Percentiles rank a stretch among this genome's conserved stretches.
Evolutionary conservation across 2,113 vertebrate species (phyloP).

Genomic region (Cranoglanis bouderius): DNA sequence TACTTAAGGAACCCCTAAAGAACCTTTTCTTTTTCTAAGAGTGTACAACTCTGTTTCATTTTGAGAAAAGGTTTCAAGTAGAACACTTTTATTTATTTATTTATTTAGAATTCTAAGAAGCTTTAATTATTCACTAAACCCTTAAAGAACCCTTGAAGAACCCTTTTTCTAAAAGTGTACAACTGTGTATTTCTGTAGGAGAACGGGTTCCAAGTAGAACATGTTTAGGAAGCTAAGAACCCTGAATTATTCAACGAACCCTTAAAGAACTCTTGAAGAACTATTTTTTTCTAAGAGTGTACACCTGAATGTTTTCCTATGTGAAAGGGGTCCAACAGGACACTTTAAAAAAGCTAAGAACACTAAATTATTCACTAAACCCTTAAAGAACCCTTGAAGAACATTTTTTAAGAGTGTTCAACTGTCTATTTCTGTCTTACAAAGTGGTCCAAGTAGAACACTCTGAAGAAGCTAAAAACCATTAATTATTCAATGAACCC

Average conservation of each 20-base stretch:
- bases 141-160: not conserved
- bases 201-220: not conserved
- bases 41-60: too few species aligned
- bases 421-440: not conserved
- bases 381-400: not conserved
- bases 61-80: too few species aligned
- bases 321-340: not conserved
- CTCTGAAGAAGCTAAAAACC: not conserved
- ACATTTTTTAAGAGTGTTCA: not conserved
- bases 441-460: not conserved
- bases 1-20: too few species aligned
- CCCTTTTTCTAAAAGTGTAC: not conserved
- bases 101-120: too few species aligned
- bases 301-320: not conserved
- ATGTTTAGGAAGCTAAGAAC: not conserved
- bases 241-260: too few species aligned
- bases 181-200: too few species aligned
- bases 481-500: not conserved
- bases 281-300: too few species aligned
- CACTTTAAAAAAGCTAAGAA: not conserved
- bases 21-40: too few species aligned
- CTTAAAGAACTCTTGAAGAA: too few species aligned
- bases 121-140: too few species aligned
- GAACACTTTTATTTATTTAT: too few species aligned
- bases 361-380: not conserved